Evolutionary conservation across 2,113 vertebrate genomes (phyloP).

Genomic region (Syrmaticus mikado): DNA sequence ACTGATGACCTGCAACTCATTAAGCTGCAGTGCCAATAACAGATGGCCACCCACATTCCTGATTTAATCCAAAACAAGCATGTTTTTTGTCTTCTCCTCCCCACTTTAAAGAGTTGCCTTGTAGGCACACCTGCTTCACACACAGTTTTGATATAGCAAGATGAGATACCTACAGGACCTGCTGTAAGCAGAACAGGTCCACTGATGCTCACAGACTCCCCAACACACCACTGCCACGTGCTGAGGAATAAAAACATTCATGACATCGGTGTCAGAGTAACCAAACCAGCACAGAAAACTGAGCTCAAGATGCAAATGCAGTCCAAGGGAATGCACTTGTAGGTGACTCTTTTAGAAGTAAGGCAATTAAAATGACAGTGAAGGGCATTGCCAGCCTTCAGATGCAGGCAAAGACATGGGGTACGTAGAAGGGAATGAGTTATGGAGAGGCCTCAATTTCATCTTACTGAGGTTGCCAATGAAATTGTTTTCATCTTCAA

Average conservation of each 20-base stretch:
- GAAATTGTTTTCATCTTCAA: not conserved
- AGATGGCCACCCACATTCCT: not conserved
- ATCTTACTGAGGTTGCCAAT: not conserved
- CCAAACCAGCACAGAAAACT: not conserved
- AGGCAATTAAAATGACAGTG: not conserved
- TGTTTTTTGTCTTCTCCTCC: not conserved
- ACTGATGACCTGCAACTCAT: not conserved
- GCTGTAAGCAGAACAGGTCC: not conserved
- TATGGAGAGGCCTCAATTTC: not conserved
- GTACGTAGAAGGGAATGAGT: not conserved
- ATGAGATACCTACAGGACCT: not conserved
- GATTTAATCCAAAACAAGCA: not conserved
- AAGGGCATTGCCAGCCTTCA: not conserved
- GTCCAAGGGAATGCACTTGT: not conserved
- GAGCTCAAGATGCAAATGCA: not conserved
- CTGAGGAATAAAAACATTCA: not conserved
- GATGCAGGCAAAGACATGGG: not conserved
- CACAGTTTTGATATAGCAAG: not conserved
- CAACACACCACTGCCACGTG: accelerated
- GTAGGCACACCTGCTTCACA: not conserved
- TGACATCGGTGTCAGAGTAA: not conserved
- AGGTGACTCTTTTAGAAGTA: not conserved
- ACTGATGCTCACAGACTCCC: not conserved
- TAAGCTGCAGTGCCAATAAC: not conserved
- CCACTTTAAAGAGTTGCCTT: not conserved